Base-by-base conservation (phyloP, 2,797 vertebrate genomes). In the Margarornis squamiger region DNA sequence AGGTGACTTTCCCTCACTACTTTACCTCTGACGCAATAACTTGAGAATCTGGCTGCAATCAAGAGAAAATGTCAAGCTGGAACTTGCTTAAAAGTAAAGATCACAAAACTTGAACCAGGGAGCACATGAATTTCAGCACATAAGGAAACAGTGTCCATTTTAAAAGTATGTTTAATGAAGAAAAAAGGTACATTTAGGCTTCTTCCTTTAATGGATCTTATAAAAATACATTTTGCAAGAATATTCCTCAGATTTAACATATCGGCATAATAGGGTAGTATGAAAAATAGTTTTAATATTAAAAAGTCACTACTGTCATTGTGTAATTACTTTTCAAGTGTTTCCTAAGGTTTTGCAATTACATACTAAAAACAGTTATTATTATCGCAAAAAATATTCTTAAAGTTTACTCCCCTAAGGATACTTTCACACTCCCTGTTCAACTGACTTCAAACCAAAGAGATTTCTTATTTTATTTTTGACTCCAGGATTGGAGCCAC, bases 281-380 rank as follows among this genome's bases (percentile, higher is more conserved):
- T 80, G 61, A 94, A 94, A 93, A 91, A 92, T 27, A 68, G 70
- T 74, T 88, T 94, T 91, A 93, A 95, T 92, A 93, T 75, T 63
- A 62, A 91, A 91, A 91, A 79, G 68, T 75, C 75, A 90, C 57
- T 83, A n/a, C 4, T 51, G 39, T 66, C 45, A 75, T 72, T 51
- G 46, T 75, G 49, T 81, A 96, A 96, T 81, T 80, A 91, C 82
- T 88, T 81, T 81, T 88, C 75, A 93, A 72, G 17, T 62, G 65
- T 91, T 86, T 95, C 54, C 38, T 27, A 62, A 85, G 43, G 43
- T 92, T 88, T 48, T 68, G 62, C 23, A 83, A 68, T 86, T 91
- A 88, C 71, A 71, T 43, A 34, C 70, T 65, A 88, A 94, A 91
- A 30, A 39, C 29, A 16, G 2, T 54, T 86, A 36, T 48, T 84